Evolutionary conservation across 2,888 invertebrate species (phyloP), one percentile per base, ranked within the genome.

Genomic region (Caenorhabditis sp.): DNA sequence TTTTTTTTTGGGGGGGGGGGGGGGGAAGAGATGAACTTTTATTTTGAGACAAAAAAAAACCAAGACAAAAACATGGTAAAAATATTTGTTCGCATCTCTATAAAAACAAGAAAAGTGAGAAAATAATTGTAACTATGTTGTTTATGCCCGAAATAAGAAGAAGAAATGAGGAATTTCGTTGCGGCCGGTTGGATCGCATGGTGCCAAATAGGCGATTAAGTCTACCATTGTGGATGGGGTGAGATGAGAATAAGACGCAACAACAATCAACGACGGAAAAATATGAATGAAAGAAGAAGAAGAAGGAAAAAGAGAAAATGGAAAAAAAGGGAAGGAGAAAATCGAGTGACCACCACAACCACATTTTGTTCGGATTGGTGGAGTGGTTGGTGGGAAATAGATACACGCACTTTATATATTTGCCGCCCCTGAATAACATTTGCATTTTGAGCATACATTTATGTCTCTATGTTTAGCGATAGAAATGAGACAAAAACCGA

Each of bases 141-240:
- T 43, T 43, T 43, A 43, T 43, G 31, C 31, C 31, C 31, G 31
- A 31, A n/a, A 31, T 31, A 31, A 31, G 31, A 31, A 43, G n/a
- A n/a, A n/a, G n/a, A n/a, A n/a, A n/a, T n/a, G n/a, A 43, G 2
- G 43, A 43, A 43, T 43, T 17, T 17, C 14, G 43, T 43, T 31
- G 31, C 31, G 31, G 31, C 43, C 43, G 43, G 43, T 43, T 43
- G 43, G 43, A 43, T 43, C 43, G 43, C 3, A 10, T 43, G 60
- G 65, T 69, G 65, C 58, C 69, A 70, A 70, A 70, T 66, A 70
- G 59, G 58, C 69, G 69, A 70, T 70, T 70, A 70, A 66, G 65
- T 65, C 69, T 58, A 62, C 62, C 57, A 43, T 63, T 63, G 49
- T 57, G 62, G 62, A 36, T 50, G 55, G 43, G 68, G 62, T 27